These are phyloP conservation scores for Portunus trituberculatus DNA, from an alignment of 1,140 invertebrate species.

Conservation along the genomic window DNA sequence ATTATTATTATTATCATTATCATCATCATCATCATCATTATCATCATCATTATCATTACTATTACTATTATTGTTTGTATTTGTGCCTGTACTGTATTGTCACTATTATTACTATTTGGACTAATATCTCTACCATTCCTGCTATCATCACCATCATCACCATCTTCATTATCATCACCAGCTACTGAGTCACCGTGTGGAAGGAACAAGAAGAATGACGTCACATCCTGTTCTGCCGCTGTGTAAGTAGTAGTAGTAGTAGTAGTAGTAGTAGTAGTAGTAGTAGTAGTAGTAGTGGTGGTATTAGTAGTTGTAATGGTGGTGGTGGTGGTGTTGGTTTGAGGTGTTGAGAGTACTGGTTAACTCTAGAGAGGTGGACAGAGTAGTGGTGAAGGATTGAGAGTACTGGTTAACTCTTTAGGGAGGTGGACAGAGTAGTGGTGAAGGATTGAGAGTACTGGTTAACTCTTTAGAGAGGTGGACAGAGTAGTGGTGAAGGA, in stretches of 20 bases:
- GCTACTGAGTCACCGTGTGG: slow-evolving; percentile 92
- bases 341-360: too few relatives aligned
- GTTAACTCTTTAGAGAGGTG: too few relatives aligned
- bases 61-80: background rate
- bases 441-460: too few relatives aligned
- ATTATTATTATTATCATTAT: background rate
- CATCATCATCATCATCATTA: background rate
- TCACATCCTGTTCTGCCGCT: slow-evolving; percentile 96
- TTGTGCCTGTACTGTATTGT: background rate
- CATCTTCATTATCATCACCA: slow-evolving; percentile 80
- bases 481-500: too few relatives aligned
- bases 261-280: slow-evolving; percentile 21
- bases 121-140: background rate
- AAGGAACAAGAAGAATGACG: slow-evolving; percentile 96
- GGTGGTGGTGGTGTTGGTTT: background rate
- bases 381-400: too few relatives aligned
- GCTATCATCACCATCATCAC: slow-evolving; percentile 21
- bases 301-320: slow-evolving; percentile 13
- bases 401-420: too few relatives aligned
- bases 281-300: background rate
- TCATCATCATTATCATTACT: slow-evolving; percentile 26
- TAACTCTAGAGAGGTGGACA: too few relatives aligned
- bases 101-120: background rate
- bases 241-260: slow-evolving; percentile 84
- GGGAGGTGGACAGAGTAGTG: too few relatives aligned